A percentile compares a stretch with the other conserved stretches of the same genome.
Conservation (phyloP, 2,113 vertebrate genomes). For the Asarcornis scutulata region DNA sequence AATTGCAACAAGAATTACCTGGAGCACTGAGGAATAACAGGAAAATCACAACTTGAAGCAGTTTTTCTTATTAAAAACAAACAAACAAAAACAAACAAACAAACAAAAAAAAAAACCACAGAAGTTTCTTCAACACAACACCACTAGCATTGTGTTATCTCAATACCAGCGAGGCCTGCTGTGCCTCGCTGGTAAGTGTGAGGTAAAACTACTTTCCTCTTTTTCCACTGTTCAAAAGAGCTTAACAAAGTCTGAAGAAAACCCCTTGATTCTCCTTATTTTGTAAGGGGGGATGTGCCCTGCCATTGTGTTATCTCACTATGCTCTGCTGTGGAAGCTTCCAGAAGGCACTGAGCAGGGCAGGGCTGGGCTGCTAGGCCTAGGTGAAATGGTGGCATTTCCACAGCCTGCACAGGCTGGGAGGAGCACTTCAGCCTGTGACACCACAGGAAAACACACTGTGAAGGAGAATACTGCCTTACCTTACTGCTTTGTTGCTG, state of each 20-base stretch:
- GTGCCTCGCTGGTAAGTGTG: accelerated
- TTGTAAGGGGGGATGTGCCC: accelerated
- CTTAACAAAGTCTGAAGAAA: accelerated
- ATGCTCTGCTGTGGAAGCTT: accelerated
- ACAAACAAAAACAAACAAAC: too few species aligned
- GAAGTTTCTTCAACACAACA: accelerated
- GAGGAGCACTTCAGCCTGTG: accelerated
- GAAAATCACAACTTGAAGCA: accelerated
- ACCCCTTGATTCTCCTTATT: accelerated
- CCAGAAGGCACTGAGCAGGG: accelerated
- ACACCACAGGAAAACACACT: accelerated
- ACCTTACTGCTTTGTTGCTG: accelerated
- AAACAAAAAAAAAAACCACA: too few species aligned
- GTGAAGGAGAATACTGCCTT: accelerated
- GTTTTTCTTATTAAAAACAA: accelerated
- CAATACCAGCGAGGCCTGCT: accelerated
- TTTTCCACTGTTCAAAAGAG: accelerated
- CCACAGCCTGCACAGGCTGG: accelerated
- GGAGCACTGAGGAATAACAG: accelerated
- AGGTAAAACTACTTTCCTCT: accelerated
- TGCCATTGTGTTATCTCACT: accelerated
- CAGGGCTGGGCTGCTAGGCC: accelerated
- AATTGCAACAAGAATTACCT: accelerated
- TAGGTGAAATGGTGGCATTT: accelerated
- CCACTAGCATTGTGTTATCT: accelerated